Percentiles rank a stretch among this genome's conserved stretches.
Evolutionary conservation across 1,140 invertebrate genomes (phyloP).

Genomic region (Euura saliciscinereae): DNA sequence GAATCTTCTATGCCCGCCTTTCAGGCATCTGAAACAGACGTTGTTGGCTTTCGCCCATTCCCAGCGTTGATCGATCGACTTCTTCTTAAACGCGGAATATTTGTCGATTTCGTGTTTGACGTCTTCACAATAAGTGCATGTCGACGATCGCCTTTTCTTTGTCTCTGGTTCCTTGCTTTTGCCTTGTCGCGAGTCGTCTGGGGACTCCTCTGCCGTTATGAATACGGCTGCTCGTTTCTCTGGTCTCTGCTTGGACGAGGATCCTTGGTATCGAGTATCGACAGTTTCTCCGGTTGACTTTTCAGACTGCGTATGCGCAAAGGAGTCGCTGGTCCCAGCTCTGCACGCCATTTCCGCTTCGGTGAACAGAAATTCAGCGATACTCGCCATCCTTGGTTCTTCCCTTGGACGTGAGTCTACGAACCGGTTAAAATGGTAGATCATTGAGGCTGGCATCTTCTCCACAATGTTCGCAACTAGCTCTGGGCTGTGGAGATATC

Average conservation of each 20-base stretch:
- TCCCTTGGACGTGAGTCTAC: no score
- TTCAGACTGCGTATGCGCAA: background rate
- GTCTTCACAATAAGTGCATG: conserved; percentile 9
- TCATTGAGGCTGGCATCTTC: no score
- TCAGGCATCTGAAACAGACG: conserved; percentile 17
- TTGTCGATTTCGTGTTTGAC: background rate
- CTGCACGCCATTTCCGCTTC: conserved; percentile 24
- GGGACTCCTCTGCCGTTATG: no score
- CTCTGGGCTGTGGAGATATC: conserved; percentile 25
- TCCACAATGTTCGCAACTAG: conserved; percentile 18
- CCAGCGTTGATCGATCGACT: conserved; percentile 7
- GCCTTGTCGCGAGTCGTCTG: background rate
- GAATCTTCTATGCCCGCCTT: background rate
- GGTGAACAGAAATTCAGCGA: conserved; percentile 17
- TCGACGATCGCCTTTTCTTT: background rate
- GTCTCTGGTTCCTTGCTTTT: background rate
- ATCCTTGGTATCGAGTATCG: background rate
- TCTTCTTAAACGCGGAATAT: background rate
- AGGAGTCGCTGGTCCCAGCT: conserved; percentile 15
- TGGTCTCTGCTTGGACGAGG: background rate
- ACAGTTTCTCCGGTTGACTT: background rate
- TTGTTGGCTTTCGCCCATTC: background rate
- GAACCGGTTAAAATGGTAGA: no score
- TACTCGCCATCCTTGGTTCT: conserved; percentile 11
- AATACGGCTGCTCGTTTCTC: background rate